Conservation (phyloP, 2,888 invertebrate genomes). For the Schrankia costaestrigalis region DNA sequence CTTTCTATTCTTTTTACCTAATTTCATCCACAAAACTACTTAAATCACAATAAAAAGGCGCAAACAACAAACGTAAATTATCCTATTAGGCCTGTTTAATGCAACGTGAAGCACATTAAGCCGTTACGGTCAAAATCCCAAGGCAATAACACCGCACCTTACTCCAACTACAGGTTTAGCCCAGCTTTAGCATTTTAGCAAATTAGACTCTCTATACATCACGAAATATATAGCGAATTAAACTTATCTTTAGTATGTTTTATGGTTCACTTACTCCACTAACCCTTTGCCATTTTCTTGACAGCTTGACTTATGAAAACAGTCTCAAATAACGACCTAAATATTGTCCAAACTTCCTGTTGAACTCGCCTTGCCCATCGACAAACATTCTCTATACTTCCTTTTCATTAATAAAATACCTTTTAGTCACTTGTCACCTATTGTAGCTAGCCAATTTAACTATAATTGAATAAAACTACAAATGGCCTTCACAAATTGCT, state of each 20-base stretch:
- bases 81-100: slow-evolving; percentile 20
- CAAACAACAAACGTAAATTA: slow-evolving; percentile 7
- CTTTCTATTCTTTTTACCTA: neutral
- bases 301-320: no score
- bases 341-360: no score
- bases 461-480: slow-evolving; percentile 40
- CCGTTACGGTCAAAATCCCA: slow-evolving; percentile 10
- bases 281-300: no score
- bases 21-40: neutral
- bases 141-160: slow-evolving; percentile 1
- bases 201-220: neutral
- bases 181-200: slow-evolving; percentile 1
- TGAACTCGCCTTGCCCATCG: no score
- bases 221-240: no score
- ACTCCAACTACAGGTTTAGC: neutral
- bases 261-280: no score
- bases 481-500: slow-evolving; percentile 32
- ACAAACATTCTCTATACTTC: no score
- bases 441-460: slow-evolving; percentile 36
- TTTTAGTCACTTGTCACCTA: slow-evolving; percentile 27
- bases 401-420: no score
- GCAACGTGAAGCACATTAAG: slow-evolving; percentile 17
- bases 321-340: no score
- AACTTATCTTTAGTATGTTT: no score
- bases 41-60: slow-evolving; percentile 4